phyloP scores from a whole-genome alignment of 1,140 invertebrate species.

The Orius insidiosus region DNA sequence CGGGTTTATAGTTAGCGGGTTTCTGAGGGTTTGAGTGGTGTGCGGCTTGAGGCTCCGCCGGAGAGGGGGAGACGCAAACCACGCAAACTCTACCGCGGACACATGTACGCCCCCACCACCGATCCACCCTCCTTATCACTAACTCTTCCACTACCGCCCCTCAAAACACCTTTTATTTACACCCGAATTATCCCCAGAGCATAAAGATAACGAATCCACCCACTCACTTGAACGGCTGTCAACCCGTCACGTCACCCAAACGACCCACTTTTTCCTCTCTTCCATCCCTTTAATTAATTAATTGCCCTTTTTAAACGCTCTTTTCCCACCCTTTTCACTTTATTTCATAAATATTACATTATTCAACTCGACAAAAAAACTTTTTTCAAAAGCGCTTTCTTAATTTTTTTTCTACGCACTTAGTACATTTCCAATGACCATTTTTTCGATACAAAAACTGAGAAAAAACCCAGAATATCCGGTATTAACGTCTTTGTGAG shows the following conservation, averaged over 20 bases:
- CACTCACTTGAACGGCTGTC: conserved; percentile 18
- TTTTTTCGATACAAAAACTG: too few species aligned
- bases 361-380: too few species aligned
- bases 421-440: too few species aligned
- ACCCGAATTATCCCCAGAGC: conserved; percentile 6
- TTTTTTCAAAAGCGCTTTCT: too few species aligned
- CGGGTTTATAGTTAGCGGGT: conserved; percentile 8
- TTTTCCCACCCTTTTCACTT: too few species aligned
- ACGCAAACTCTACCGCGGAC: conserved; percentile 14
- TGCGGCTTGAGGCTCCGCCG: conserved; percentile 1
- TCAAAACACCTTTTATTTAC: conserved; percentile 7
- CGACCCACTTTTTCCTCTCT: conserved; percentile 3
- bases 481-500: too few species aligned
- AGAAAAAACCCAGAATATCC: too few species aligned
- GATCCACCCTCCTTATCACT: conserved; percentile 12
- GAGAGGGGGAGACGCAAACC: conserved; percentile 13
- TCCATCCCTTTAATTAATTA: conserved; percentile 17
- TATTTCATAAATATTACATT: too few species aligned
- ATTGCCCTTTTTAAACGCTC: conserved; percentile 10
- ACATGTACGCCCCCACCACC: conserved; percentile 11
- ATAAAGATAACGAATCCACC: conserved; percentile 12
- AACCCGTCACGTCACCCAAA: conserved; percentile 20
- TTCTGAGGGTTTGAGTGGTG: neutral
- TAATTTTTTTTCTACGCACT: too few species aligned
- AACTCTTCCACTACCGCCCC: conserved; percentile 6